These are phyloP conservation scores for Diadema setosum DNA, from an alignment of 35 echinoderm and acorn worm species.

Conservation along the genomic window DNA sequence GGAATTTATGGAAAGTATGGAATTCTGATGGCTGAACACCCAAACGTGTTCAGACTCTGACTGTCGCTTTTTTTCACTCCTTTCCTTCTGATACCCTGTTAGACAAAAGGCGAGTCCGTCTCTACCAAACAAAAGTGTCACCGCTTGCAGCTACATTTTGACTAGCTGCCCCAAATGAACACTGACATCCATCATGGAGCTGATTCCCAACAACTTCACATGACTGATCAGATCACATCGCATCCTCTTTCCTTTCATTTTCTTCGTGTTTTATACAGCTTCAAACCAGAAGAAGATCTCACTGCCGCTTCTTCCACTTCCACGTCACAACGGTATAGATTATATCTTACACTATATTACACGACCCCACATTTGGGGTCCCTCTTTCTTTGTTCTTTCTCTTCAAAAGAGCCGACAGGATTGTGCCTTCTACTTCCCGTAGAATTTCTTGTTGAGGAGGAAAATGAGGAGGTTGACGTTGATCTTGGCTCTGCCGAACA, in stretches of 20 bases:
- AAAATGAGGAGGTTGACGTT: constrained; percentile 99
- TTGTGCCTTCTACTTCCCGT: constrained; percentile 66
- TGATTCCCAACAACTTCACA: too few relatives aligned
- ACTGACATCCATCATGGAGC: too few relatives aligned
- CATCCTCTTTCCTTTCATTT: neutral
- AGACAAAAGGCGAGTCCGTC: too few relatives aligned
- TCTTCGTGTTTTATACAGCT: neutral
- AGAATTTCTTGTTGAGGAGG: constrained; percentile 99
- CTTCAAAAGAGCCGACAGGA: neutral
- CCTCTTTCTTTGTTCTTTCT: neutral
- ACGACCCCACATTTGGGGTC: neutral
- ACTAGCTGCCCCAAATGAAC: too few relatives aligned
- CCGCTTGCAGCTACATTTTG: too few relatives aligned
- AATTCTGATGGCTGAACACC: too few relatives aligned
- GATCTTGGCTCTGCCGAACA: constrained; percentile 96
- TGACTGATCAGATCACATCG: too few relatives aligned
- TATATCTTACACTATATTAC: neutral
- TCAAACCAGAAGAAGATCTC: neutral
- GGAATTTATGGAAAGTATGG: too few relatives aligned
- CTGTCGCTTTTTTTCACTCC: too few relatives aligned
- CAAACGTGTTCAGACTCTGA: too few relatives aligned
- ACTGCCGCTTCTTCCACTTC: neutral
- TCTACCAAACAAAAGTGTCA: too few relatives aligned
- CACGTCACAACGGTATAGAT: neutral
- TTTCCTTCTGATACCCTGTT: too few relatives aligned